phyloP scores from a whole-genome alignment of 2,888 invertebrate species.

The Clanis bilineata region DNA sequence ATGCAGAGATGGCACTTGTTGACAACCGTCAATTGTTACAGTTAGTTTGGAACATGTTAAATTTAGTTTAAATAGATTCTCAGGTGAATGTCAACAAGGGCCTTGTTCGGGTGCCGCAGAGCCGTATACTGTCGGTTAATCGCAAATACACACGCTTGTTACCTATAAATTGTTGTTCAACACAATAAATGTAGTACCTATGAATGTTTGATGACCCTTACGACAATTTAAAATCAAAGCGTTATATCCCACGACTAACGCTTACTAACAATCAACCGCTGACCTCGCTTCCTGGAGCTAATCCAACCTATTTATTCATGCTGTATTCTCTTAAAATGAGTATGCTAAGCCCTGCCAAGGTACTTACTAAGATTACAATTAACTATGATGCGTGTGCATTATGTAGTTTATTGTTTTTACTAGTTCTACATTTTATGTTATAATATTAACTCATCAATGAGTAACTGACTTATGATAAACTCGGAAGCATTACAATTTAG shows the following conservation, averaged over 20 bases:
- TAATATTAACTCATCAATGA: no score
- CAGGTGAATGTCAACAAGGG: conserved; percentile 25
- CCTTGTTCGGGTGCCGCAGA: conserved; percentile 10
- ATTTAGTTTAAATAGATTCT: conserved; percentile 27
- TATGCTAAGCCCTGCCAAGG: no score
- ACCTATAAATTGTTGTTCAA: no score
- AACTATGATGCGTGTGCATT: neutral
- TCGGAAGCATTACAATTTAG: neutral
- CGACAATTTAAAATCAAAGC: neutral
- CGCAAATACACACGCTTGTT: conserved; percentile 4
- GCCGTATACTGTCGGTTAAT: neutral
- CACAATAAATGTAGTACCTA: no score
- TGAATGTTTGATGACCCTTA: neutral
- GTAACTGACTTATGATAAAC: neutral
- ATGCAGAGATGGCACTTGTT: conserved; percentile 29
- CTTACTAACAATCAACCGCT: neutral
- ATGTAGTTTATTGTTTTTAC: neutral
- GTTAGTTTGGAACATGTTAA: conserved; percentile 27
- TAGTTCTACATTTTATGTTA: no score
- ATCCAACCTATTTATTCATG: neutral
- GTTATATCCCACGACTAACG: neutral
- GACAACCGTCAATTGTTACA: conserved; percentile 33
- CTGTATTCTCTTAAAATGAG: neutral
- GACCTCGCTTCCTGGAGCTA: neutral
- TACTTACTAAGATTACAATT: no score